phyloP scores from a whole-genome alignment of 2,888 invertebrate genomes.

The Mycalesis mineus region DNA sequence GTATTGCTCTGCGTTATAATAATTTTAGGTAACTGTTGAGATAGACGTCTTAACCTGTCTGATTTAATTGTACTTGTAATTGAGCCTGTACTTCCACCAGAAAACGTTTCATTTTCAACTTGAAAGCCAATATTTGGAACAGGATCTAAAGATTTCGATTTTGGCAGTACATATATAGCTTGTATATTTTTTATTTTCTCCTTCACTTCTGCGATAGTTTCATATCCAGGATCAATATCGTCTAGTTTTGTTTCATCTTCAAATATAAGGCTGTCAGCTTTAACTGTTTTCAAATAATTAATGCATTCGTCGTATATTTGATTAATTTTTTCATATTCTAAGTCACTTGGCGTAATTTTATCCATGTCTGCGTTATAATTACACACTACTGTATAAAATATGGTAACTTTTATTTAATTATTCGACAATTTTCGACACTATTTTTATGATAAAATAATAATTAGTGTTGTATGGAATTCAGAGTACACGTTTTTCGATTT shows the following conservation, averaged over 20 bases:
- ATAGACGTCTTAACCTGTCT: constrained; percentile 56
- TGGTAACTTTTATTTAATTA: background rate
- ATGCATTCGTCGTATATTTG: constrained; percentile 65
- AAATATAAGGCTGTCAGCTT: constrained; percentile 9
- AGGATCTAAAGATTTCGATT: constrained; percentile 4
- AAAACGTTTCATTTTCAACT: constrained; percentile 33
- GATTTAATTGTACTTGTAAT: constrained; percentile 47
- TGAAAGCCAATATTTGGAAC: constrained; percentile 14
- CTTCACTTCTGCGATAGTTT: constrained; percentile 40
- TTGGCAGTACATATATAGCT: background rate
- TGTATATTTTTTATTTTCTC: constrained; percentile 17
- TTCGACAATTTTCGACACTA: background rate
- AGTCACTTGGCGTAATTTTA: constrained; percentile 37
- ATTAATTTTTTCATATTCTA: constrained; percentile 55
- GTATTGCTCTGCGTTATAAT: constrained; percentile 63
- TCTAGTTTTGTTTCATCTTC: constrained; percentile 23
- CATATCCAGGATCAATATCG: constrained; percentile 42
- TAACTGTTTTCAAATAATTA: constrained; percentile 48
- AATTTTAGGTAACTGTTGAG: constrained; percentile 63
- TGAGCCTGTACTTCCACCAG: constrained; percentile 47
- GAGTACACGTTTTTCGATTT: background rate
- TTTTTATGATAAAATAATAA: background rate
- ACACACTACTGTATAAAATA: too few relatives aligned
- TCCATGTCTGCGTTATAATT: constrained; percentile 1
- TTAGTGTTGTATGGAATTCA: background rate